Conservation (phyloP, 2,797 vertebrate genomes). For the Karalla daura region DNA sequence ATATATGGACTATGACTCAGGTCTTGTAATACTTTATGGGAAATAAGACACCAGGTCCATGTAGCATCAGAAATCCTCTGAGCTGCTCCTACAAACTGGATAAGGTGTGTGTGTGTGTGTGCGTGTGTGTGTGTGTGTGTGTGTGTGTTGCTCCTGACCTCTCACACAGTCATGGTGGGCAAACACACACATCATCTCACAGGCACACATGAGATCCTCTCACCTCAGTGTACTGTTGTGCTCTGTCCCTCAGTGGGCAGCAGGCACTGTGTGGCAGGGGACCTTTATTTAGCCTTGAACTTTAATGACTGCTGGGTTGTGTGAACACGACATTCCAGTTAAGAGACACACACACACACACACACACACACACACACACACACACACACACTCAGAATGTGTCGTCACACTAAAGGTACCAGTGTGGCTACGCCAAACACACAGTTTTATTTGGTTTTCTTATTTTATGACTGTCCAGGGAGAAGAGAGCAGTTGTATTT, state of each 20-base stretch:
- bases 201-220: conserved; percentile 7
- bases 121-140: no score
- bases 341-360: conserved; percentile 22
- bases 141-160: background rate
- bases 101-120: conserved; percentile 2
- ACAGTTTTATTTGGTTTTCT: conserved; percentile 30
- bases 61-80: background rate
- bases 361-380: conserved; percentile 13
- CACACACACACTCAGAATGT: conserved; percentile 3
- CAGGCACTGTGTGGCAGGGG: conserved; percentile 19
- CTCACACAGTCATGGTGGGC: background rate
- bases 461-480: conserved; percentile 18
- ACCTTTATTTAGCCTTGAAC: conserved; percentile 76
- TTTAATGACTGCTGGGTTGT: conserved; percentile 46
- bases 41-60: background rate
- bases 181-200: background rate
- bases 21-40: background rate
- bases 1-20: conserved; percentile 9
- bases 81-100: background rate
- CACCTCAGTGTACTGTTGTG: background rate
- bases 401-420: background rate
- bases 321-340: conserved; percentile 37
- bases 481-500: conserved; percentile 4
- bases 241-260: conserved; percentile 13
- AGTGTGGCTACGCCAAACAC: conserved; percentile 12